Percentiles rank a stretch among this genome's conserved stretches.
phyloP scores from a whole-genome alignment of 2,797 vertebrate genomes.

The Lindbergichthys nudifrons region DNA sequence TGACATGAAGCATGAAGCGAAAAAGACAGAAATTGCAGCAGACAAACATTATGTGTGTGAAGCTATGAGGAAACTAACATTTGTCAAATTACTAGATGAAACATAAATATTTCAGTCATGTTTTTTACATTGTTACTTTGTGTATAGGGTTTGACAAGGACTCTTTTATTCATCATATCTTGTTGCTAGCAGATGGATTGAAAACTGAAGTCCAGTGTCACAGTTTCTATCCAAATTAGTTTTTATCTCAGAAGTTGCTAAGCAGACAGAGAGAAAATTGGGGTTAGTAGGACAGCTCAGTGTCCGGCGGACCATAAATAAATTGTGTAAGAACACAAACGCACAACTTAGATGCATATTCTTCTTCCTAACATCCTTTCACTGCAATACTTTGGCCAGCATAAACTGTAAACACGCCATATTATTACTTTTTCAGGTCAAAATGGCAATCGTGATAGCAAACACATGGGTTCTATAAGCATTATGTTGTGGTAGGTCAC shows the following conservation, averaged over 20 bases:
- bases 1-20: no score
- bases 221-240: constrained; percentile 1
- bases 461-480: not conserved
- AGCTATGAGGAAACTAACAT: no score
- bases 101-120: no score
- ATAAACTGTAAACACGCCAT: not conserved
- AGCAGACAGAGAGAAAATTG: not conserved
- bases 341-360: not conserved
- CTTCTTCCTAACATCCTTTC: constrained; percentile 8
- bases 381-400: not conserved
- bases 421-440: not conserved
- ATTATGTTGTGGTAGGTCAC: not conserved
- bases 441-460: not conserved
- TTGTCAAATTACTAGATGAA: no score
- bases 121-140: not conserved
- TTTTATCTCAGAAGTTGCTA: not conserved
- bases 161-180: no score
- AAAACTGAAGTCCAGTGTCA: not conserved
- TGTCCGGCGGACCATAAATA: not conserved
- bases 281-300: constrained; percentile 7
- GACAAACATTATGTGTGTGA: no score
- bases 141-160: no score
- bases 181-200: no score
- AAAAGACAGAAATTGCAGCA: no score
- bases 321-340: not conserved